Conservation (phyloP, 1,140 invertebrate genomes). For the Diachasma alloeum region DNA sequence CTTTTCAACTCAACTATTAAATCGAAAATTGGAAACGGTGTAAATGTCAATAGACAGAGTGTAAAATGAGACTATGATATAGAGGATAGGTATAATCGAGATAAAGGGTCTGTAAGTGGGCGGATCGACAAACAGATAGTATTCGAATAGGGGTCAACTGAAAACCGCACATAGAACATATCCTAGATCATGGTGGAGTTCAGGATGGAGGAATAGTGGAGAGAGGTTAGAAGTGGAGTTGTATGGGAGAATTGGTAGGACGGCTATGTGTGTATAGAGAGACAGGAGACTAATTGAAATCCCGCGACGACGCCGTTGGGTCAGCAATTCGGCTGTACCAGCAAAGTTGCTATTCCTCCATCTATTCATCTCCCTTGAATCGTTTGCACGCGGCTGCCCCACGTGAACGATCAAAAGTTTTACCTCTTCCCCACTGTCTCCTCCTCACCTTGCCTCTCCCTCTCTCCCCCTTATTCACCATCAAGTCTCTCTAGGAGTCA, state of each 20-base stretch:
- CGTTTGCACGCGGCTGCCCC: not conserved
- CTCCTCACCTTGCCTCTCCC: not conserved
- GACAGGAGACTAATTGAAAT: conserved; percentile 55
- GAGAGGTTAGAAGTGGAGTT: conserved; percentile 33
- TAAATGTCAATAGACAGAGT: not conserved
- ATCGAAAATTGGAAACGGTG: not conserved
- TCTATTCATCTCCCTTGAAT: not conserved
- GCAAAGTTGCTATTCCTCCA: not conserved
- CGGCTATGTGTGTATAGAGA: conserved; percentile 11
- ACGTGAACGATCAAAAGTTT: conserved; percentile 12
- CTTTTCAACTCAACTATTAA: too few relatives aligned
- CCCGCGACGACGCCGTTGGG: conserved; percentile 51
- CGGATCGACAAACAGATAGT: conserved; percentile 29
- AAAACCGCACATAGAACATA: not conserved
- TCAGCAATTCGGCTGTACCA: conserved; percentile 46
- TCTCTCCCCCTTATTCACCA: not conserved
- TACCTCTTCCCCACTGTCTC: not conserved
- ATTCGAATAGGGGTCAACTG: conserved; percentile 44
- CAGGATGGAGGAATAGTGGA: conserved; percentile 24
- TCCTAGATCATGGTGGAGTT: conserved; percentile 24
- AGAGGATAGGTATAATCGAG: conserved; percentile 22
- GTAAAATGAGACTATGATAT: not conserved
- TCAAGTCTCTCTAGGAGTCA: conserved; percentile 18
- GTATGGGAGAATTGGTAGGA: conserved; percentile 18
- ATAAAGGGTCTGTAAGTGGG: conserved; percentile 40